Conservation (phyloP, 2,888 invertebrate species). For the Erynnis tages region DNA sequence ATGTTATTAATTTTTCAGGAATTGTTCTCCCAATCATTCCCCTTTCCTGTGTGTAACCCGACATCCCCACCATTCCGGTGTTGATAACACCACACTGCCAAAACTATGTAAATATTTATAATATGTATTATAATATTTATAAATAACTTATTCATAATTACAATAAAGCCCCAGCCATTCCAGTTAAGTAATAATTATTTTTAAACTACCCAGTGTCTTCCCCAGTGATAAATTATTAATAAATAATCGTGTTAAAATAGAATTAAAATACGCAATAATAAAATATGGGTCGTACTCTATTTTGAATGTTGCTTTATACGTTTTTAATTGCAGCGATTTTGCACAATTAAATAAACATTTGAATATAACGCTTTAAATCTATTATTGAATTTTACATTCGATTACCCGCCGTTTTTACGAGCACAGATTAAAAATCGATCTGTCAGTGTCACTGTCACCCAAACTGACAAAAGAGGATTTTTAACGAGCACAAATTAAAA, state of each 20-base stretch:
- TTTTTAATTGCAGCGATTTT: constrained; percentile 6
- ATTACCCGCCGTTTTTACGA: too few species aligned
- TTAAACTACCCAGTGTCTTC: constrained; percentile 34
- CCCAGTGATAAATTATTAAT: constrained; percentile 33
- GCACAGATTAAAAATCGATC: too few species aligned
- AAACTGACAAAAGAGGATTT: too few species aligned
- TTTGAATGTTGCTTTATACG: constrained; percentile 6
- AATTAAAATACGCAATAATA: too few species aligned
- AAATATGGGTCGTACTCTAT: constrained; percentile 8
- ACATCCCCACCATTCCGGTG: constrained; percentile 1
- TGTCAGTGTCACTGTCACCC: too few species aligned
- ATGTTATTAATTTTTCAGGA: constrained; percentile 7
- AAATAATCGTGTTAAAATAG: background rate
- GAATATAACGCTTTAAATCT: too few species aligned
- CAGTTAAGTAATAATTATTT: constrained; percentile 9
- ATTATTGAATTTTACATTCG: too few species aligned
- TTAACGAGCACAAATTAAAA: background rate
- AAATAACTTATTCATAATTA: background rate
- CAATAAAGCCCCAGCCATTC: constrained; percentile 21
- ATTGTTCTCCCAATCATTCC: constrained; percentile 11
- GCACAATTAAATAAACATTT: too few species aligned
- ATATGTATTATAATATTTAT: background rate
- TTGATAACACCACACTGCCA: constrained; percentile 28
- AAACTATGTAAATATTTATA: constrained; percentile 13
- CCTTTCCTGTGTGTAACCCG: background rate